A percentile compares a stretch with the other conserved stretches of the same genome.
Conservation (phyloP, 2,113 vertebrate genomes). For the Hippocampus guttulatus region DNA sequence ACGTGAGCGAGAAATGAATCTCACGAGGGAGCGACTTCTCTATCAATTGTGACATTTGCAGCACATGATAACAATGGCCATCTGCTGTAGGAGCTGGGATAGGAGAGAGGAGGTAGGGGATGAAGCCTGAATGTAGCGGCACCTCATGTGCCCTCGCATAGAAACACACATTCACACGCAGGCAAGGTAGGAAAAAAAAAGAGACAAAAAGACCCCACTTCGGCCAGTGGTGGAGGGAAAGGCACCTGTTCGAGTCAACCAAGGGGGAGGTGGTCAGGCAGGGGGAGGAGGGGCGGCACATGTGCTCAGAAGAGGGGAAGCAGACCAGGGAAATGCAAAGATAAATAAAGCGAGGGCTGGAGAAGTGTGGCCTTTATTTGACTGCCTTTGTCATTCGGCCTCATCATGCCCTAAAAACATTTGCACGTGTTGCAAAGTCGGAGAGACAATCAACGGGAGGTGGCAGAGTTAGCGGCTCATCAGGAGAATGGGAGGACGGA, state of each 20-base stretch:
- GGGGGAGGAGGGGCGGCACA: conserved; percentile 34
- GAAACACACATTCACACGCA: conserved; percentile 41
- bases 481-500: conserved; percentile 17
- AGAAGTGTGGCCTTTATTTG: conserved; percentile 66
- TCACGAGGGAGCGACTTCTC: conserved; percentile 81
- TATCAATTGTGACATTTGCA: conserved; percentile 89
- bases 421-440: conserved; percentile 51
- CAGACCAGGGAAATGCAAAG: conserved; percentile 14
- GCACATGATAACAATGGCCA: conserved; percentile 91
- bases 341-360: conserved; percentile 49
- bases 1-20: conserved; percentile 72
- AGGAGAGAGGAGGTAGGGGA: conserved; percentile 66
- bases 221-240: conserved; percentile 68
- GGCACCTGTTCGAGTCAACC: conserved; percentile 79
- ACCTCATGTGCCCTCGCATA: conserved; percentile 53
- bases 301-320: conserved; percentile 51
- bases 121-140: conserved; percentile 66
- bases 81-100: conserved; percentile 81
- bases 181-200: neutral
- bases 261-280: conserved; percentile 8
- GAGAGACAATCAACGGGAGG: conserved; percentile 42
- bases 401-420: conserved; percentile 55
- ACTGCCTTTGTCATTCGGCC: conserved; percentile 57
- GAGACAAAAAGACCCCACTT: conserved; percentile 42
- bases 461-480: conserved; percentile 37